phyloP scores from a whole-genome alignment of 2,888 invertebrate genomes.

The Molorchus minor region DNA sequence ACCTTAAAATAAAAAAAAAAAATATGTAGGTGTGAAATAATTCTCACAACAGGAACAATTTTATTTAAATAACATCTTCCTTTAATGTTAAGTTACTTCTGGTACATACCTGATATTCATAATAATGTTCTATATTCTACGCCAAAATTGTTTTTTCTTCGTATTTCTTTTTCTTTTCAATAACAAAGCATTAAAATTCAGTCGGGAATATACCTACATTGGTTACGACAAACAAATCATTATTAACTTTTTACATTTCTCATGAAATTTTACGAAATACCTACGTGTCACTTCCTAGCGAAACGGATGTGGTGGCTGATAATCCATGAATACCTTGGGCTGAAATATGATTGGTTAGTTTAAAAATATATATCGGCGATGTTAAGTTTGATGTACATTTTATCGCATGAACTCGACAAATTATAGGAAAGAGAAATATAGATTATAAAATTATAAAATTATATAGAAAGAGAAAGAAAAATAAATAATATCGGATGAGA shows the following conservation, averaged over 20 bases:
- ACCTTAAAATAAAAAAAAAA: too few species aligned
- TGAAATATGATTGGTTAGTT: slow-evolving; percentile 3
- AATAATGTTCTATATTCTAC: too few species aligned
- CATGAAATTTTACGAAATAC: not conserved
- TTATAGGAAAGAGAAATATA: slow-evolving; percentile 16
- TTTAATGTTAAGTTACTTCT: too few species aligned
- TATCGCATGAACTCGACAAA: slow-evolving; percentile 13
- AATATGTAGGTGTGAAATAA: too few species aligned
- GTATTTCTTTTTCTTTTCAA: too few species aligned
- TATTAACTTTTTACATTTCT: slow-evolving; percentile 1
- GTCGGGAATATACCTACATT: not conserved
- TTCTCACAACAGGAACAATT: too few species aligned
- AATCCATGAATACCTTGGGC: not conserved
- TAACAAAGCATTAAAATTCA: too few species aligned
- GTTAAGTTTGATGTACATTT: slow-evolving; percentile 10
- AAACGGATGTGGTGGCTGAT: slow-evolving; percentile 15
- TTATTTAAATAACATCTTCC: too few species aligned
- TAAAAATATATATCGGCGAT: slow-evolving; percentile 17
- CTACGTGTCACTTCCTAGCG: slow-evolving; percentile 3
- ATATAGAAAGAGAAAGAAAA: slow-evolving; percentile 23
- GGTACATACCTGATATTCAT: too few species aligned
- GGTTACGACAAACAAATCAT: not conserved
- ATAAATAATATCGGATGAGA: slow-evolving; percentile 18
- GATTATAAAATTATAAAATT: too few species aligned
- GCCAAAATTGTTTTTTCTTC: too few species aligned